Evolutionary conservation across 2,888 invertebrate species (phyloP), one percentile per base, ranked within the genome.

Genomic region (Yponomeuta plumbellus): DNA sequence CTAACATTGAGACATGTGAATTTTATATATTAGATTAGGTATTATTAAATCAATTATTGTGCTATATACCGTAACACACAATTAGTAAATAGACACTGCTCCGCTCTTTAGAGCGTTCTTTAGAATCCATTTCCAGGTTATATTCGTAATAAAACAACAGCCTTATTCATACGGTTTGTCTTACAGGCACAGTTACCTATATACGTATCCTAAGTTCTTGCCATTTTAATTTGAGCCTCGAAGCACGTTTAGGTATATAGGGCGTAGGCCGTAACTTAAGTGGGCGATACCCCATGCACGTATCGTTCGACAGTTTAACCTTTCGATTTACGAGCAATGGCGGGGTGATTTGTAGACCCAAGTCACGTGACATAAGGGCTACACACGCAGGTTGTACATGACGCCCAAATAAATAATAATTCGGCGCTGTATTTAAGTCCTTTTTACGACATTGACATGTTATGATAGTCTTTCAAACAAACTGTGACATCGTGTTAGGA

Each of bases 221-320:
- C 34, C 34, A 34, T 34, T 34, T 34, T 34, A 34, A 34, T 34
- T 34, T 34, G 13, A 59, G 11, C 11, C 23, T 59, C 21, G 59
- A 13, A 59, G 4, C 21, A 22, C 21, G 1, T 3, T 10, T 59
- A 23, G 20, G 23, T 20, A 11, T 11, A 4, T 59, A 59, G 59
- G 22, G 21, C 59, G 23, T 23, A 59, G 59, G 21, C 17, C 59
- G 10, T 59, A 59, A 13, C 23, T 26, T 20, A 34, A 61, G 61
- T 61, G 34, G n/a, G 34, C n/a, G 34, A 11, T 61, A 61, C 39
- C 22, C 59, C 61, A 61, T 61, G 34, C 65, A 65, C 65, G 65
- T 65, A 22, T 39, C 23, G 62, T 66, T 66, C 66, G 66, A 67
- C 66, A 67, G 66, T 63, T 67, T 67, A 67, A 23, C 65, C 66